Evolutionary conservation across 2,888 invertebrate genomes (phyloP).

Genomic region (Drosophila mimetica): DNA sequence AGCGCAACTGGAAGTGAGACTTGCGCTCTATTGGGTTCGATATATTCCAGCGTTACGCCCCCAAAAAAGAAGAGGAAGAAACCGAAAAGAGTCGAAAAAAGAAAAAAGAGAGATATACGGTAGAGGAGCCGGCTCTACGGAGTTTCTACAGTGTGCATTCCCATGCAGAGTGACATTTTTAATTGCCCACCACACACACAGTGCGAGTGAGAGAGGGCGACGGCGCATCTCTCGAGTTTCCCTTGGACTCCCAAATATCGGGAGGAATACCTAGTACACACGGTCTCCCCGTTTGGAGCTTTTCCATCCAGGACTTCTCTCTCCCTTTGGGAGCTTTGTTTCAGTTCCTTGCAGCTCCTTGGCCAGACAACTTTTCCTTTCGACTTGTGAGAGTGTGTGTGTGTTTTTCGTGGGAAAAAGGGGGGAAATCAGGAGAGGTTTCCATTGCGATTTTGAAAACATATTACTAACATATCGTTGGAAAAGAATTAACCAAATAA

Average conservation of each 20-base stretch:
- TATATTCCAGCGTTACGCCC: constrained; percentile 81
- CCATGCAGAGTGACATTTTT: constrained; percentile 81
- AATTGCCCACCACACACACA: constrained; percentile 67
- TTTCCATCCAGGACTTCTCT: constrained; percentile 36
- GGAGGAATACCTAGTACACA: background rate
- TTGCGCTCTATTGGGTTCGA: constrained; percentile 77
- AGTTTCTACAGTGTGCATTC: constrained; percentile 50
- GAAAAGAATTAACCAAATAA: background rate
- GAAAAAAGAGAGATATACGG: background rate
- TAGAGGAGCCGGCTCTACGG: constrained; percentile 15
- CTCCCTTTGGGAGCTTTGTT: constrained; percentile 59
- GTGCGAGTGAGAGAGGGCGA: constrained; percentile 54
- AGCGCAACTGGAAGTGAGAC: constrained; percentile 67
- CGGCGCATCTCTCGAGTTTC: constrained; percentile 30
- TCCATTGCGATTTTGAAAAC: constrained; percentile 10
- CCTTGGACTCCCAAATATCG: constrained; percentile 10
- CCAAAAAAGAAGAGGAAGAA: constrained; percentile 47
- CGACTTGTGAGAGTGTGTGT: constrained; percentile 58
- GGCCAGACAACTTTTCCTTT: constrained; percentile 74
- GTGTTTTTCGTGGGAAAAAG: constrained; percentile 31
- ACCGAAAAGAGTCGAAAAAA: constrained; percentile 1
- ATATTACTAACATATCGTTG: background rate
- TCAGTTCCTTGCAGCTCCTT: constrained; percentile 75
- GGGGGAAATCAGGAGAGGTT: constrained; percentile 8
- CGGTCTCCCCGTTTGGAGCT: constrained; percentile 11